A percentile compares a stretch with the other conserved stretches of the same genome.
Conservation (phyloP, 2,888 invertebrate species). For the Himalopsyche anomala region DNA sequence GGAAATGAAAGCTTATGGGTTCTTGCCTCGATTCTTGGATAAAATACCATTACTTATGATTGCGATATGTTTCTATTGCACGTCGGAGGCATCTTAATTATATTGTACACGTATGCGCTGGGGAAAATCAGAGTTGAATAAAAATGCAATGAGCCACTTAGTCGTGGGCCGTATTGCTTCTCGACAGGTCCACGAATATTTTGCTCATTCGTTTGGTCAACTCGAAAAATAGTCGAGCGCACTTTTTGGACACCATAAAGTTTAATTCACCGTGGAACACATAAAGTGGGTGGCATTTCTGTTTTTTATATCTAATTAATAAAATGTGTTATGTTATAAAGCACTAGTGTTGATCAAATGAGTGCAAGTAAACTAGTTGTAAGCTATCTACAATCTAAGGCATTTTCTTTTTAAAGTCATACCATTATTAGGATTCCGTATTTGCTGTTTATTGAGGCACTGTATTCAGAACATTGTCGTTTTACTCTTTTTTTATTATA, state of each 20-base stretch:
- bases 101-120: background rate
- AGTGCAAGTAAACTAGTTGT: background rate
- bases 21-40: constrained; percentile 62
- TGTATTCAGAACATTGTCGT: background rate
- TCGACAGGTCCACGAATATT: constrained; percentile 65
- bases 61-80: no score
- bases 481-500: constrained; percentile 17
- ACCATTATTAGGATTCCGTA: constrained; percentile 22
- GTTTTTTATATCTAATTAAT: constrained; percentile 7
- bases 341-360: constrained; percentile 21
- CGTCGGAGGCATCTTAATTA: background rate
- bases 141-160: constrained; percentile 54
- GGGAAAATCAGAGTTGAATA: constrained; percentile 42
- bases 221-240: constrained; percentile 26
- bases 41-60: constrained; percentile 43
- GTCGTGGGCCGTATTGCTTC: constrained; percentile 66
- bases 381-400: constrained; percentile 32
- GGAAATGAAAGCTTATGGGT: constrained; percentile 44
- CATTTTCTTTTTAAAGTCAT: constrained; percentile 42
- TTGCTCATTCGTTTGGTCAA: constrained; percentile 55
- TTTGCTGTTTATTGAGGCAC: constrained; percentile 33
- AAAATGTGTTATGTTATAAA: constrained; percentile 32
- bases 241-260: constrained; percentile 50
- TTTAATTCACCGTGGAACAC: constrained; percentile 29
- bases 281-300: constrained; percentile 17